Base-by-base conservation (phyloP, 2,113 vertebrate species). In the Phylloscopus trochiloides region DNA sequence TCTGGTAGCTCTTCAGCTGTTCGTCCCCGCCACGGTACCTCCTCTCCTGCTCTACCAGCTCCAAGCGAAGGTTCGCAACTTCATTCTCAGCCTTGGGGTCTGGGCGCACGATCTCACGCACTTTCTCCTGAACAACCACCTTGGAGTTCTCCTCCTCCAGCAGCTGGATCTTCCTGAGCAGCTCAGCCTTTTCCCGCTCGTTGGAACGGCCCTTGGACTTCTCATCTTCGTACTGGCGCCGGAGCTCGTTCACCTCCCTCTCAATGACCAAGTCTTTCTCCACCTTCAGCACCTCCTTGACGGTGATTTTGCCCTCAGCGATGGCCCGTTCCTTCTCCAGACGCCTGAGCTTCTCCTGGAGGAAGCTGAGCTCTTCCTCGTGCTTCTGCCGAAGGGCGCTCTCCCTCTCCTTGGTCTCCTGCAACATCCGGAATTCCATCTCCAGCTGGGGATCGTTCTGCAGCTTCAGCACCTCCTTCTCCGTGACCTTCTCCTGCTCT, bases 221-320 rank as follows among this genome's bases (percentile, higher is more conserved):
- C 96, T 99, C 99, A 1, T 99, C 99, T 70, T 99, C 99, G 0
- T 98, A 98, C 94, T 98, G 99, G 52, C 97, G 98, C 48, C 98
- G 97, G 28, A 99, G 98, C 75, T 98, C 98, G 0, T 98, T 98
- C 25, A 99, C 98, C 85, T 99, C 99, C 63, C 99, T 98, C 97
- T 99, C 99, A 1, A 98, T 96, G 7, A 89, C 97, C 7, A 98
- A 17, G 48, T 99, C 99, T 80, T 99, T 99, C 96, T 99, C 99
- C 19, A 99, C 98, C 94, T 99, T 99, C 87, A 99, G 95, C 42
- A 99, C 99, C 94, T 99, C 99, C 90, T 99, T 99, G 92, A 99
- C 99, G 0, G 98, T 99, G 92, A 99, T 98, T 90, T 99, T 99
- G 91, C 99, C 99, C 95, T 99, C 99, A 0, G 99, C 99, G 22